A percentile compares a stretch with the other conserved stretches of the same genome.
Conservation (phyloP, 2,797 vertebrate species). For the Lutjanus argentimaculatus region DNA sequence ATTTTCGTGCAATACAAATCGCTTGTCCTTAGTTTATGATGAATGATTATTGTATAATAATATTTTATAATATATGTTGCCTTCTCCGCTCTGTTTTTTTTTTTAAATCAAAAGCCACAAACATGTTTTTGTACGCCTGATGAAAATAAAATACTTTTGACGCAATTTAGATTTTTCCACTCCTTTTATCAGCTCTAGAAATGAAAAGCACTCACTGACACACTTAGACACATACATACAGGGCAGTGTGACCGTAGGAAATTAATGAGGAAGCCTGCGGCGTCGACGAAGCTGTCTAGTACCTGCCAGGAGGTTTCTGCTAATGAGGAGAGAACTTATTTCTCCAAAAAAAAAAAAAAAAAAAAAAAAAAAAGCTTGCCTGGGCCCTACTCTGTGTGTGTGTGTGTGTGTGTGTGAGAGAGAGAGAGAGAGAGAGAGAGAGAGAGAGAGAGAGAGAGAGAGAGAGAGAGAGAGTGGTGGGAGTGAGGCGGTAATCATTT, state of each 20-base stretch:
- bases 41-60: too few relatives aligned
- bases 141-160: slow-evolving; percentile 6
- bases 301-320: slow-evolving; percentile 1
- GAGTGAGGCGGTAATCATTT: neutral
- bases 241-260: neutral
- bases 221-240: too few relatives aligned
- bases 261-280: slow-evolving; percentile 27
- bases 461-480: neutral
- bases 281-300: neutral
- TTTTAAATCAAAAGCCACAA: neutral
- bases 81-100: neutral
- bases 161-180: neutral
- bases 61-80: neutral
- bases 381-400: neutral
- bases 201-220: too few relatives aligned
- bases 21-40: neutral
- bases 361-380: too few relatives aligned
- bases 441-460: neutral
- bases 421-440: neutral
- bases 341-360: too few relatives aligned
- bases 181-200: neutral
- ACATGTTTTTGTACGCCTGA: neutral
- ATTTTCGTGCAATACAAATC: neutral
- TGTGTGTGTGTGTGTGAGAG: neutral
- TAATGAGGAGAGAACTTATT: slow-evolving; percentile 26